These are phyloP conservation scores for Crossoptilon crossoptilon DNA, from an alignment of 2,797 vertebrate species.

Conservation along the genomic window DNA sequence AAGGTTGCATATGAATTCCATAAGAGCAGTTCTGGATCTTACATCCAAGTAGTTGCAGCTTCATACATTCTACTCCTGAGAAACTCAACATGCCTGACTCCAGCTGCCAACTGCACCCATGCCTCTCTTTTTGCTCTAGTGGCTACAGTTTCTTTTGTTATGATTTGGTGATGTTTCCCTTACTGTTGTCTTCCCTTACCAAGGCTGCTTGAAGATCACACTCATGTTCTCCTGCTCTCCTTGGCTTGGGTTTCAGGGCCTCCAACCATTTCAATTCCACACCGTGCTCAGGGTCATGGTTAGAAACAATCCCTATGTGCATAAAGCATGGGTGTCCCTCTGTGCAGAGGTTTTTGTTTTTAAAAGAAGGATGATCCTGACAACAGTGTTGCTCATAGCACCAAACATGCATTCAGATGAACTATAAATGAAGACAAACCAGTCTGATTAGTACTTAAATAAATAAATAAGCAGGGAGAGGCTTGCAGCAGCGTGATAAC, in stretches of 20 bases:
- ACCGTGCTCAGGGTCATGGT: background rate
- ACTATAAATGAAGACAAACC: background rate
- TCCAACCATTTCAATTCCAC: background rate
- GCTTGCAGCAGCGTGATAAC: background rate
- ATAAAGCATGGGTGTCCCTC: background rate
- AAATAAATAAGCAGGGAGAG: background rate
- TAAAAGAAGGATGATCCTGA: background rate
- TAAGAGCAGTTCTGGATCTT: background rate
- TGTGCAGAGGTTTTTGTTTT: background rate
- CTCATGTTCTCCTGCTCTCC: no score
- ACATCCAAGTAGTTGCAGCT: background rate
- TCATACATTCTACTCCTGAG: background rate
- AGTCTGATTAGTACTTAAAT: background rate
- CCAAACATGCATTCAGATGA: background rate
- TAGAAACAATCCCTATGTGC: background rate
- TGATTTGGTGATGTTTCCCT: no score
- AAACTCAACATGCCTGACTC: background rate
- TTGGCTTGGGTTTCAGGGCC: background rate
- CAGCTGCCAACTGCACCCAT: background rate
- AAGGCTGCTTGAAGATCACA: no score
- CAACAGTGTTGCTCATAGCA: background rate
- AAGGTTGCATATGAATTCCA: background rate
- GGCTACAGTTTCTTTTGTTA: no score
- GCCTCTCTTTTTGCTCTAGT: no score
- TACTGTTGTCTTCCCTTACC: no score